Base-by-base conservation (phyloP, 2,113 vertebrate genomes). In the Corythornis madagascariensis region DNA sequence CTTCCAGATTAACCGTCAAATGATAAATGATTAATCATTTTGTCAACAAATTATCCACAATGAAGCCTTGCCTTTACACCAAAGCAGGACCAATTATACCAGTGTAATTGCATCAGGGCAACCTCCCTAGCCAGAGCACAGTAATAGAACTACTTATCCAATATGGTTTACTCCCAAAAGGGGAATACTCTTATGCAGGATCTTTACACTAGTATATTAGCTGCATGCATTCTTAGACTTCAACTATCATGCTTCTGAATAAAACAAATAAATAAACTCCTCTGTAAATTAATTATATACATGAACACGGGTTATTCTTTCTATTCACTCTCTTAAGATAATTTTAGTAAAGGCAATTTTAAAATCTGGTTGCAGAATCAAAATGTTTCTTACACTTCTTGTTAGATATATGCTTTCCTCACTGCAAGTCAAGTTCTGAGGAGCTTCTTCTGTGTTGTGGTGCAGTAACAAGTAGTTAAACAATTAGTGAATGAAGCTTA, bases 11-110 rank as follows among this genome's bases (percentile, higher is more conserved):
- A 93, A 81, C 77, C 4, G 19, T 82, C 94, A 92, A 92, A 92
- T 76, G 83, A 88, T 95, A 92, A 95, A 94, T 96, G 93, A 95
- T 96, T 96, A 94, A 96, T 94, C 95, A 93, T 96, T 96, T 95
- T 96, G 95, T 94, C 93, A 96, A 96, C 88, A 95, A 96, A 96
- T 95, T 96, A 96, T 73, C 86, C 81, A 92, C 92, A 90, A 95
- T 33, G 90, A 96, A 96, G 96, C 63, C 55, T 94, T 86, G 88
- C 77, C 81, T 95, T 87, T 83, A 42, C 83, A 96, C 93, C 86
- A 96, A 96, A 94, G 92, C 61, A 55, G 31, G 10, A 14, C 80
- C 96, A 95, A 95, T 96, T 96, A 96, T 82, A 83, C 70, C 88
- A 79, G 33, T 55, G 86, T 94, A 96, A 96, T 95, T 94, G 70